phyloP scores from a whole-genome alignment of 2,888 invertebrate species.

The Dilophus febrilis region DNA sequence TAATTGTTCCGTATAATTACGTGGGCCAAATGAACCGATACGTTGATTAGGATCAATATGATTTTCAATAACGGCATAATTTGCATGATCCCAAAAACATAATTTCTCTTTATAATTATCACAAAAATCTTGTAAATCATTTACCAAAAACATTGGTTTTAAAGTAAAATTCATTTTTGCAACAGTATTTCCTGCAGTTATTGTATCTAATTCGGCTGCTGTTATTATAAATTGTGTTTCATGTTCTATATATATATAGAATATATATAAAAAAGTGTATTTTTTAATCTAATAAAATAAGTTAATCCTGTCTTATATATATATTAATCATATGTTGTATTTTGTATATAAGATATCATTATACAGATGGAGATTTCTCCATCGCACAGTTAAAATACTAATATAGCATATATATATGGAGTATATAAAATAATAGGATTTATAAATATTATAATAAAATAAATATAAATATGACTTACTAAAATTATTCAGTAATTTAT shows the following conservation, averaged over 20 bases:
- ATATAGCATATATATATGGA: too few species aligned
- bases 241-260: slow-evolving; percentile 7
- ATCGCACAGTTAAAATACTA: too few species aligned
- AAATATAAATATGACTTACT: slow-evolving; percentile 10
- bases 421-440: background rate
- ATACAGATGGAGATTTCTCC: too few species aligned
- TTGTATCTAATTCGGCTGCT: slow-evolving; percentile 12
- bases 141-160: slow-evolving; percentile 14
- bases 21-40: slow-evolving; percentile 30
- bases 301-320: too few species aligned
- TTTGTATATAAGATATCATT: too few species aligned
- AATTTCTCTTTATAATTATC: slow-evolving; percentile 18
- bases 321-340: too few species aligned
- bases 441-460: background rate
- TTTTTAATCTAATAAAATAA: too few species aligned
- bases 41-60: slow-evolving; percentile 8
- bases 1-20: slow-evolving; percentile 28
- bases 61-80: slow-evolving; percentile 23
- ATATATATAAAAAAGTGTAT: background rate
- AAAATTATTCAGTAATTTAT: slow-evolving; percentile 22
- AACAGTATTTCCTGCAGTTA: slow-evolving; percentile 14
- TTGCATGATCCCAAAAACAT: slow-evolving; percentile 24
- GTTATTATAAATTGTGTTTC: slow-evolving; percentile 20
- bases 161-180: slow-evolving; percentile 23
- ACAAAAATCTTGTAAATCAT: slow-evolving; percentile 5